Base-by-base conservation (phyloP, 2,888 invertebrate genomes). In the Cepaea hortensis region DNA sequence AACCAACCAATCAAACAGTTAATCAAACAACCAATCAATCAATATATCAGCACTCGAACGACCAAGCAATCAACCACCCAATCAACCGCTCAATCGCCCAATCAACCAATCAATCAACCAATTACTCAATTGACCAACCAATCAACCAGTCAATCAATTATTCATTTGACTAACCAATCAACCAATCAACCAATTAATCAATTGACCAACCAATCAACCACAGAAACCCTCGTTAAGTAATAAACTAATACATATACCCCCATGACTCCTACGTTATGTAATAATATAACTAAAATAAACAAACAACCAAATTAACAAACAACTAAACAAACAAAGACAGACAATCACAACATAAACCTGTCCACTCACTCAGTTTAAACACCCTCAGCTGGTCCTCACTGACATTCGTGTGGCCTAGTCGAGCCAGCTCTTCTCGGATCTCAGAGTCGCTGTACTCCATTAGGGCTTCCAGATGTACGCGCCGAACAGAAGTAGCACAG, bases 401-500 rank as follows among this genome's bases (percentile, higher is more conserved):
- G 9, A 94, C 92, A 90, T 93, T 89, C 81, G 87, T 75, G 87
- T 94, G 94, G n/a, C 94, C 94, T n/a, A 94, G 89, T 75, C 92
- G 91, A 50, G 91, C 91, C 55, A 94, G 89, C 87, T 94, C 94
- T 75, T 93, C 92, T 86, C 92, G 87, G n/a, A 94, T 94, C 88
- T 94, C 94, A 85, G 93, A 93, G 89, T 94, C 93, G 61, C 93
- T 93, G 87, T 94, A 94, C 11, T 92, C 91, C 18, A 91, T 55
- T 6, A 55, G 11, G 55, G 55, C 11, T 55, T 2, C 55, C 55
- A 55, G 55, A 55, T 6, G 55, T 55, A 6, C 55, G 55, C 35
- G 35, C 35, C 35, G 35, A 35, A 0, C 35, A 35, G 35, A 35
- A 35, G 35, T 35, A 35, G 35, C 55, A 55, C 55, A 55, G 55